A percentile compares a stretch with the other conserved stretches of the same genome.
Conservation (phyloP, 2,113 vertebrate genomes). For the Ellobius talpinus region DNA sequence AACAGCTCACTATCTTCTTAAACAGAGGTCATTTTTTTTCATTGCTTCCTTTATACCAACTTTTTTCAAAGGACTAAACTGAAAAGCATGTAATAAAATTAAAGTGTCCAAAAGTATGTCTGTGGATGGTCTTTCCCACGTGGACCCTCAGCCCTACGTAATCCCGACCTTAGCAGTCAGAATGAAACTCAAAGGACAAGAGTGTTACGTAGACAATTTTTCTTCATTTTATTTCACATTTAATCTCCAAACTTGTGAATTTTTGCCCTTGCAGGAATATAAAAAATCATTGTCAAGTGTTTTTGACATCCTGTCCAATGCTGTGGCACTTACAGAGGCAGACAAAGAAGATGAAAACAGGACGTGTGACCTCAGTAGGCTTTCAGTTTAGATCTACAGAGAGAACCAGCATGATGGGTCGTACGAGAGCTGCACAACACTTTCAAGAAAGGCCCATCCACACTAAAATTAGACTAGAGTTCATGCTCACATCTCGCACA, state of each 20-base stretch:
- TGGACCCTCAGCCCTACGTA: neutral
- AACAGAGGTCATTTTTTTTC: neutral
- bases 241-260: neutral
- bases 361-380: neutral
- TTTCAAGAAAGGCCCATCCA: slow-evolving; percentile 30
- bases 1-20: neutral
- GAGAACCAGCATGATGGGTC: neutral
- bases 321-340: neutral
- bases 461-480: slow-evolving; percentile 44
- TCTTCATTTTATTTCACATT: neutral
- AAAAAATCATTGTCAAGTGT: neutral
- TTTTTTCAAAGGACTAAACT: slow-evolving; percentile 45
- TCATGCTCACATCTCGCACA: neutral
- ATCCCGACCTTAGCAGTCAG: slow-evolving; percentile 39
- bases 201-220: neutral
- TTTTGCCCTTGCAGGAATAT: slow-evolving; percentile 16
- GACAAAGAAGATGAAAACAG: slow-evolving; percentile 25
- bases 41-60: slow-evolving; percentile 58
- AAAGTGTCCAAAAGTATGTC: neutral
- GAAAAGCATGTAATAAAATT: neutral
- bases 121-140: neutral
- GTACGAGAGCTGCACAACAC: neutral
- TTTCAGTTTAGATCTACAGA: neutral
- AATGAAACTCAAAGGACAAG: neutral
- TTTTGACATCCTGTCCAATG: neutral